phyloP scores from a whole-genome alignment of 2,113 vertebrate species.

The Nesoenas mayeri region DNA sequence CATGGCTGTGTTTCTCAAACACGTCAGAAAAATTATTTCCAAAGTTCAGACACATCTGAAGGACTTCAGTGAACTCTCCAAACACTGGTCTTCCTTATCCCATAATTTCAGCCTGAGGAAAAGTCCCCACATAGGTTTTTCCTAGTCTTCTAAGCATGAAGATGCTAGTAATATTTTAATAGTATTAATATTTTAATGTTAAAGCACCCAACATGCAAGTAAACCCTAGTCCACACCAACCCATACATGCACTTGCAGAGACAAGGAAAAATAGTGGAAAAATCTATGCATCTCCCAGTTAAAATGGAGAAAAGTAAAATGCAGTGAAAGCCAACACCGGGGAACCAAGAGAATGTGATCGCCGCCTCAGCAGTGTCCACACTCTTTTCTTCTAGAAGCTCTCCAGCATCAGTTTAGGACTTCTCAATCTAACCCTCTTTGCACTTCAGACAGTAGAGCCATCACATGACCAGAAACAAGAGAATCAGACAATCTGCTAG shows the following conservation, averaged over 20 bases:
- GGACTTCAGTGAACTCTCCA: background rate
- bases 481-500: background rate
- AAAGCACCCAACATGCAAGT: background rate
- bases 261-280: background rate
- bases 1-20: background rate
- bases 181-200: background rate
- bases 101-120: background rate
- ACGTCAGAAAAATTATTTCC: background rate
- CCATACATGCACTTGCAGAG: background rate
- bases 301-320: background rate
- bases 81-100: background rate
- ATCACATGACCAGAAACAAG: background rate
- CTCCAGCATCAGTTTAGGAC: background rate
- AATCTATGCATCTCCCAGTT: background rate
- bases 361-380: background rate
- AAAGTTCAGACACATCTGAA: background rate
- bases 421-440: background rate
- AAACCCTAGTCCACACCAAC: background rate
- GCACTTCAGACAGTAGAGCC: background rate
- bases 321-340: background rate
- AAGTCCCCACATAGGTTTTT: background rate
- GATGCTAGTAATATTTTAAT: background rate
- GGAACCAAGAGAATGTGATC: background rate
- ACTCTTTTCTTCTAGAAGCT: background rate
- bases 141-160: background rate